Base-by-base conservation (phyloP, 2,888 invertebrate genomes). In the Adelphocoris suturalis region DNA sequence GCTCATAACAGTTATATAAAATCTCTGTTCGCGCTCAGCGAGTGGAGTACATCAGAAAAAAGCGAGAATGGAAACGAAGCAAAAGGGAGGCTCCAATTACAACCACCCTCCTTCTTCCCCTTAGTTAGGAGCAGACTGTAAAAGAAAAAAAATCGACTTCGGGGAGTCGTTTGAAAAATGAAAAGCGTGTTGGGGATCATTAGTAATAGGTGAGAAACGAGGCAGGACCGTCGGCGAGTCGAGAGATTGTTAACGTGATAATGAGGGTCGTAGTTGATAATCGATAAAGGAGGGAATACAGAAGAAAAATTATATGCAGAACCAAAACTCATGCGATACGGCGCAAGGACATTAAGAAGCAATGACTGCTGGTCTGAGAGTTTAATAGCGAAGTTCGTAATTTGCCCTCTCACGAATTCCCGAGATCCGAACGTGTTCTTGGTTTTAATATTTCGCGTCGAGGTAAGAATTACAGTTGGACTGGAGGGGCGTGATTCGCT, bases 151-250 rank as follows among this genome's bases (percentile, higher is more conserved):
- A 68, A 68, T 23, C 27, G 68, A 68, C 68, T 68, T 68, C 68
- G 23, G 68, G 23, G 68, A 68, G 23, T 52, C 82, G 47, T 48
- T 82, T 82, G 82, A 82, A 27, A 52, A 82, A 82, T 82, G 82
- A 82, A 27, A 82, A 47, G 82, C 82, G 82, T 82, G 82, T 27
- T 27, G 52, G 52, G 19, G 82, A 52, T 52, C 82, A 82, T 82
- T 82, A 68, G 68, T 68, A 82, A 82, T 52, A 82, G 82, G 82
- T 82, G 82, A 82, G 82, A 82, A 37, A 82, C 52, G 82, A 82
- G 52, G 52, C 23, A 27, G 52, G 82, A 82, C n/a, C 68, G 68
- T 27, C 23, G 52, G 27, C 82, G 27, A 82, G 19, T 13, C 23
- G 47, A 27, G 82, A 82, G 82, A 82, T 82, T 27, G 82, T 82